These are phyloP conservation scores for Myripristis jacobus DNA, from an alignment of 2,797 vertebrate species.

Conservation along the genomic window DNA sequence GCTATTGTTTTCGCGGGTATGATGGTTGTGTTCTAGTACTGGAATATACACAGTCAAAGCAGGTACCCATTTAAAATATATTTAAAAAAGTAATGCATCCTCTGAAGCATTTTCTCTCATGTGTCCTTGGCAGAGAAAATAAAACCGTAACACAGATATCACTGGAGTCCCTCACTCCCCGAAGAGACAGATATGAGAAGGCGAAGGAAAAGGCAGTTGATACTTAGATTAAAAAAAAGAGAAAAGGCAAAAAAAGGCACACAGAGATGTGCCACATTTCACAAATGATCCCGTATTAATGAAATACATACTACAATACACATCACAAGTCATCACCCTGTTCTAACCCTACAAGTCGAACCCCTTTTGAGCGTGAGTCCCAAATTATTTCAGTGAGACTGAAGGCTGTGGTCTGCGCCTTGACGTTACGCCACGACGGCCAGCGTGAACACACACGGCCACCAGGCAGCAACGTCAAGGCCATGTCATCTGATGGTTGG, in stretches of 20 bases:
- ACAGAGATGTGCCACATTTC: constrained; percentile 70
- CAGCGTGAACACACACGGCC: constrained; percentile 49
- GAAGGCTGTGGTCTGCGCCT: constrained; percentile 56
- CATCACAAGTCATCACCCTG: constrained; percentile 72
- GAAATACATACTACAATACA: constrained; percentile 75
- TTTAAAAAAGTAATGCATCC: constrained; percentile 52
- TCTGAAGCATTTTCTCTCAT: constrained; percentile 55
- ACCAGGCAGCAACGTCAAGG: constrained; percentile 63
- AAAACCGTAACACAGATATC: constrained; percentile 58
- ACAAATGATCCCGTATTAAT: constrained; percentile 76
- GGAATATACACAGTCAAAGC: constrained; percentile 68
- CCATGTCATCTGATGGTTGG: constrained; percentile 67
- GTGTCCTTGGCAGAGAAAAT: constrained; percentile 79
- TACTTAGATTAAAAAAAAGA: constrained; percentile 71
- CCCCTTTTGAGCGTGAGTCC: constrained; percentile 58
- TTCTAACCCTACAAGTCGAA: constrained; percentile 63
- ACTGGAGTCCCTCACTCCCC: constrained; percentile 56
- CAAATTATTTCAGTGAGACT: constrained; percentile 49
- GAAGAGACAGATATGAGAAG: constrained; percentile 74
- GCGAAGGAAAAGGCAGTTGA: constrained; percentile 82
- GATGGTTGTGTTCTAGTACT: constrained; percentile 53
- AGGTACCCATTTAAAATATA: constrained; percentile 59
- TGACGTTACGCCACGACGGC: constrained; percentile 42
- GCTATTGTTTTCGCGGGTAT: constrained; percentile 39
- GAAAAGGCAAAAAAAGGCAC: constrained; percentile 80